phyloP scores from a whole-genome alignment of 2,113 vertebrate species.

The Synodontis membranacea region DNA sequence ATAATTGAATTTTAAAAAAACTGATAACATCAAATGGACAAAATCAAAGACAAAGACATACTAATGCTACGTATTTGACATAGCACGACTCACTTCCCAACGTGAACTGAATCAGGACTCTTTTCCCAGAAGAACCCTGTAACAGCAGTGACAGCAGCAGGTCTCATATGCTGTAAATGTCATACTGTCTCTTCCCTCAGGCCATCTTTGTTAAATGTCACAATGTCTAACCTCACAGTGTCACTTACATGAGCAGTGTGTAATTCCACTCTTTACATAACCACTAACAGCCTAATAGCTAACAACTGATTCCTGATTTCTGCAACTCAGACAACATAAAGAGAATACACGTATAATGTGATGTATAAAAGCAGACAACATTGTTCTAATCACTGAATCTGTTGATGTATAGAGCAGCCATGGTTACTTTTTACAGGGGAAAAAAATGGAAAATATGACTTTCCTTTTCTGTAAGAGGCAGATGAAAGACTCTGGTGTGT shows the following conservation, averaged over 20 bases:
- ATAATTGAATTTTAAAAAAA: constrained; percentile 4
- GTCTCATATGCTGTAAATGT: constrained; percentile 35
- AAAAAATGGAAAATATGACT: constrained; percentile 56
- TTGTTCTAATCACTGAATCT: constrained; percentile 45
- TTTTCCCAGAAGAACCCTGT: not conserved
- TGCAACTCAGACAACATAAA: constrained; percentile 12
- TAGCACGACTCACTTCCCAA: not conserved
- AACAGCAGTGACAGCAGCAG: constrained; percentile 4
- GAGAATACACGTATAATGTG: not conserved
- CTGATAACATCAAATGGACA: constrained; percentile 11
- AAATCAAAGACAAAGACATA: not conserved
- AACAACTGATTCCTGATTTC: constrained; percentile 36
- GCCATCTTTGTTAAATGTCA: constrained; percentile 29
- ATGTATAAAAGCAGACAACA: not conserved
- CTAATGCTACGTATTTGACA: not conserved
- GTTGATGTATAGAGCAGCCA: constrained; percentile 25
- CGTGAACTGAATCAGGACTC: not conserved
- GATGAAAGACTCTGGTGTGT: constrained; percentile 54
- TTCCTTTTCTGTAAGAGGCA: constrained; percentile 65
- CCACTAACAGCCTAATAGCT: not conserved
- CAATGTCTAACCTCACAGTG: constrained; percentile 10
- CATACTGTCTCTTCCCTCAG: constrained; percentile 31
- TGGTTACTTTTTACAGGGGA: constrained; percentile 3
- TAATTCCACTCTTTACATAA: constrained; percentile 4
- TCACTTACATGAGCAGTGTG: not conserved